Base-by-base conservation (phyloP, 2,797 vertebrate genomes). In the Luscinia megarhynchos region DNA sequence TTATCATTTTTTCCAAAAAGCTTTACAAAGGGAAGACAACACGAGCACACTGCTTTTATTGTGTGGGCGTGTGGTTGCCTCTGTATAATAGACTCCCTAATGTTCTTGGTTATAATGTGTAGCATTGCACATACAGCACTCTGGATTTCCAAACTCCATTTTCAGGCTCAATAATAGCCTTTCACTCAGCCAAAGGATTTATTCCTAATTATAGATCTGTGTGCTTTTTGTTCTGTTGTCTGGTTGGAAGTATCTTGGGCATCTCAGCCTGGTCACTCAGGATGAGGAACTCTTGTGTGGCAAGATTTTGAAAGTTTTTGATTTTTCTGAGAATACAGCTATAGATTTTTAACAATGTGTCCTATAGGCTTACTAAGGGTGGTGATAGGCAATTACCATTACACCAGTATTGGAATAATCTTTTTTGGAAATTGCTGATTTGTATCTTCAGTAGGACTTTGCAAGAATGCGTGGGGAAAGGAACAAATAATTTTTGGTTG, bases 11-110 rank as follows among this genome's bases (percentile, higher is more conserved):
- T 91, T 80, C 86, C 81, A 89, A 74, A 95, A 93, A 94, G 70
- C 92, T 93, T 94, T 89, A 87, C 90, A 94, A 94, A 97, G 70
- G 70, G 85, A 95, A 84, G 95, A 96, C 89, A 93, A 94, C 84
- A 96, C 34, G 10, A 86, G 45, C 48, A 29, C 77, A 69, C 59
- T 3, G 12, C 84, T 92, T 81, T 67, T 67, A 75, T 75, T 82
- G 89, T 67, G 68, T 93, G 61, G 59, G 63, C 3, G n/a, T 77
- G 43, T 76, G 83, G 51, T 87, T 55, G 43, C 69, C 87, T 72
- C 27, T 66, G 51, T 94, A 85, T 94, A 84, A 81, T 32, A 80
- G 62, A 81, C 68, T 80, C 66, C 78, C 78, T 92, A 64, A 84
- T 63, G 77, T 34, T 76, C 73, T 79, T 91, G 79, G 82, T 72